These are phyloP conservation scores for Hydrozoanthus tunicans DNA, from an alignment of 64 coral and sea anemone species.

Conservation along the genomic window DNA sequence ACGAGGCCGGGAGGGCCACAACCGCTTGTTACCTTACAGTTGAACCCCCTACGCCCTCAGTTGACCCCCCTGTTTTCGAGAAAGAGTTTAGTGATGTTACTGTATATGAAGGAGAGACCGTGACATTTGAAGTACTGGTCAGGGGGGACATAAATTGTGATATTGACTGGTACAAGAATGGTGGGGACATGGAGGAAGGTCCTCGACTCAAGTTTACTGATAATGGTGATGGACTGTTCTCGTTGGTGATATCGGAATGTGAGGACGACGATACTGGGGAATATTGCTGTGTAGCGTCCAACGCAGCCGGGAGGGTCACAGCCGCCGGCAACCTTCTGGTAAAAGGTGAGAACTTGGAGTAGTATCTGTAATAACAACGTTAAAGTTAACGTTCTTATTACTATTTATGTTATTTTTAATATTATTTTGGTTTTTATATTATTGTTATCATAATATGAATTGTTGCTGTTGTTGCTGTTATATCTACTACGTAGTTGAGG, in stretches of 20 bases:
- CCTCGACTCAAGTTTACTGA: slow-evolving; percentile 51
- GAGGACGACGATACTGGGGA: slow-evolving; percentile 90
- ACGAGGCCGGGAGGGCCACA: slow-evolving; percentile 60
- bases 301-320: slow-evolving; percentile 75
- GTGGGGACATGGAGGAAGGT: slow-evolving; percentile 40
- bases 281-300: slow-evolving; percentile 91
- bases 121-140: slow-evolving; percentile 47
- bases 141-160: slow-evolving; percentile 51
- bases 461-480: too few relatives aligned
- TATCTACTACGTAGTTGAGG: background rate
- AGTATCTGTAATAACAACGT: too few relatives aligned
- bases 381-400: too few relatives aligned
- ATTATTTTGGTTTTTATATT: background rate
- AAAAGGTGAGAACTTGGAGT: slow-evolving; percentile 54
- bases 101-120: slow-evolving; percentile 41
- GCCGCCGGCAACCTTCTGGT: slow-evolving; percentile 79
- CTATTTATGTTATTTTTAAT: background rate
- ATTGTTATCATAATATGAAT: background rate
- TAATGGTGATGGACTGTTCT: slow-evolving; percentile 52
- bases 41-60: slow-evolving; percentile 31
- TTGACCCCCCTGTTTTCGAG: slow-evolving; percentile 55
- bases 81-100: slow-evolving; percentile 44
- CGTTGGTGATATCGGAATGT: slow-evolving; percentile 68
- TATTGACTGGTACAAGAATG: slow-evolving; percentile 64
- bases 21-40: slow-evolving; percentile 63